These are phyloP conservation scores for Plagodis pulveraria DNA, from an alignment of 2,888 invertebrate species.

Conservation along the genomic window DNA sequence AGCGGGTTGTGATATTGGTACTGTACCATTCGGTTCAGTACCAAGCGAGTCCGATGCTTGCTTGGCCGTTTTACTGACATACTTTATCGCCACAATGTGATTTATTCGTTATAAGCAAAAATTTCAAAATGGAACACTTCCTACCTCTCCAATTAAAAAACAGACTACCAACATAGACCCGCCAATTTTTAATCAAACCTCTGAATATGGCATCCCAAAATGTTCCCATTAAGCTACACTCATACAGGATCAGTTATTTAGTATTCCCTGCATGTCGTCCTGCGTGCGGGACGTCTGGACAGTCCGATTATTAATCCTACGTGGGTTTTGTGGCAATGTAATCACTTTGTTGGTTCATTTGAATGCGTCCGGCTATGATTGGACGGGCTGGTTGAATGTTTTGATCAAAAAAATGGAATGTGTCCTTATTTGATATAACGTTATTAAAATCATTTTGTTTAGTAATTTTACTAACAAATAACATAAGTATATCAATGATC, in stretches of 20 bases:
- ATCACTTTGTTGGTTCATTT: conserved; percentile 48
- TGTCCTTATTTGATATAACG: not conserved
- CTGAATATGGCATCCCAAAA: conserved; percentile 13
- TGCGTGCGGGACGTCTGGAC: conserved; percentile 57
- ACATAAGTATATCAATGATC: too few species aligned
- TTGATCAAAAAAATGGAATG: conserved; percentile 33
- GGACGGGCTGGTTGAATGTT: conserved; percentile 40
- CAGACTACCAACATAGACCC: too few species aligned
- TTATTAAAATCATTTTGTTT: too few species aligned
- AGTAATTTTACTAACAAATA: too few species aligned
- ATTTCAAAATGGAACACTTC: too few species aligned
- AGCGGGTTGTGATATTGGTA: too few species aligned
- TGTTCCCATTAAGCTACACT: conserved; percentile 14
- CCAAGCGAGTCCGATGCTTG: too few species aligned
- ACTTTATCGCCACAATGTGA: too few species aligned
- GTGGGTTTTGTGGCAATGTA: conserved; percentile 62
- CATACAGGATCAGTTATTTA: conserved; percentile 48
- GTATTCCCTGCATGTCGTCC: conserved; percentile 67
- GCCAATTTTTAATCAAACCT: conserved; percentile 16
- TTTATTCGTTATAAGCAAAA: too few species aligned
- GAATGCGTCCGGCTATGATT: conserved; percentile 48
- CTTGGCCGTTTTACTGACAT: too few species aligned
- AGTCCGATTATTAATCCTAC: conserved; percentile 69
- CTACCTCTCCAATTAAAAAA: not conserved
- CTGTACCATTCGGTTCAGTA: too few species aligned